These are phyloP conservation scores for Nothobranchius furzeri DNA, from an alignment of 2,113 vertebrate genomes.

Conservation along the genomic window DNA sequence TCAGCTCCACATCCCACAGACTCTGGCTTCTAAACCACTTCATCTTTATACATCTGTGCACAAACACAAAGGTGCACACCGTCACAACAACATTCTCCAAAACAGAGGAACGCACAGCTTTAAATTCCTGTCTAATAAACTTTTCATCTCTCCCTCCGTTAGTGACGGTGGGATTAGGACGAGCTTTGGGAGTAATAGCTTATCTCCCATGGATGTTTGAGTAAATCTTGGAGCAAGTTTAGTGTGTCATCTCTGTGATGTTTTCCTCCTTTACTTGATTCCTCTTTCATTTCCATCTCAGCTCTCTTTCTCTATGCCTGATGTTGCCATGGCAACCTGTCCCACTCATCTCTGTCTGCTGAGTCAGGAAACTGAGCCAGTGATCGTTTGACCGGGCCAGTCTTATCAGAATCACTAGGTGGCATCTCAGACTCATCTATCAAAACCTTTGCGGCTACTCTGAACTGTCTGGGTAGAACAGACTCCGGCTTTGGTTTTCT, in stretches of 20 bases:
- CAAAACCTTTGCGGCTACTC: not conserved
- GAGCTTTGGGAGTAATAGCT: too few relatives aligned
- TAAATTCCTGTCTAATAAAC: too few relatives aligned
- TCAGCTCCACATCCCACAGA: not conserved
- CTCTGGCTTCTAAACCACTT: not conserved
- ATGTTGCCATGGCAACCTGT: constrained; percentile 64
- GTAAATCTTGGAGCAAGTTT: too few relatives aligned
- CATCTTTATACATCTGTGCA: too few relatives aligned
- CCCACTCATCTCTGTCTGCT: constrained; percentile 48
- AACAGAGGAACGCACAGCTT: too few relatives aligned
- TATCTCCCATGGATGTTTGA: not conserved
- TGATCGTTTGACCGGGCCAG: constrained; percentile 11
- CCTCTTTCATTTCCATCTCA: constrained; percentile 13
- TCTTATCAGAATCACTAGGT: constrained; percentile 58
- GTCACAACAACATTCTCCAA: too few relatives aligned
- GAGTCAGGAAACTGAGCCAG: constrained; percentile 54
- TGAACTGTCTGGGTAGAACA: not conserved
- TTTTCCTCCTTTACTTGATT: constrained; percentile 3
- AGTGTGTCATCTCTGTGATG: constrained; percentile 15
- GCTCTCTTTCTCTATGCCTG: constrained; percentile 23
- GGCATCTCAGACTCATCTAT: constrained; percentile 54
- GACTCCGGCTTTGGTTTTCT: not conserved
- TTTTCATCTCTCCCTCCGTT: too few relatives aligned
- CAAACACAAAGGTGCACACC: too few relatives aligned
- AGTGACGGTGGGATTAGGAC: too few relatives aligned